phyloP scores from a whole-genome alignment of 2,888 invertebrate species.

The Heterodera filipjevi region DNA sequence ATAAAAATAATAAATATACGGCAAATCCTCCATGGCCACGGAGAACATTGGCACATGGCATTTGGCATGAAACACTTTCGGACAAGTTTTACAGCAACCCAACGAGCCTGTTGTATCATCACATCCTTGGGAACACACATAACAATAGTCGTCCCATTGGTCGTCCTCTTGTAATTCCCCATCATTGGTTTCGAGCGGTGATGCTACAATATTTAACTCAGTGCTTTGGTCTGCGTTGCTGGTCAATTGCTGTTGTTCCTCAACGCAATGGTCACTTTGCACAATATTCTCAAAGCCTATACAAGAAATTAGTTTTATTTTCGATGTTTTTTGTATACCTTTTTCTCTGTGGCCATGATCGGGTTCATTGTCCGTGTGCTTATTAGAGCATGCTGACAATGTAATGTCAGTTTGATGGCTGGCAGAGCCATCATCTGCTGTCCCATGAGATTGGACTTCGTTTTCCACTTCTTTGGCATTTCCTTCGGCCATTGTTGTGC shows the following conservation, averaged over 20 bases:
- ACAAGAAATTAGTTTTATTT: no score
- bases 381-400: neutral
- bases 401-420: neutral
- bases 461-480: neutral
- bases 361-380: neutral
- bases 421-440: neutral
- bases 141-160: constrained; percentile 49
- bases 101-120: constrained; percentile 44
- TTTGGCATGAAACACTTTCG: constrained; percentile 41
- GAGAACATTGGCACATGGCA: constrained; percentile 45
- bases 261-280: neutral
- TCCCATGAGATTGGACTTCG: neutral
- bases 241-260: neutral
- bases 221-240: neutral
- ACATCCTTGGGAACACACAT: constrained; percentile 45
- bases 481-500: neutral
- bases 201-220: neutral
- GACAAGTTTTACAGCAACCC: constrained; percentile 46
- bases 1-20: constrained; percentile 31
- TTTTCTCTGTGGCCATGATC: neutral
- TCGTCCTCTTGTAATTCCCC: constrained; percentile 24
- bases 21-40: constrained; percentile 36
- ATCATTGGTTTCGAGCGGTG: neutral
- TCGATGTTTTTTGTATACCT: neutral
- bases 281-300: no score